Conservation (phyloP, 2,797 vertebrate species). For the Cygnus olor region DNA sequence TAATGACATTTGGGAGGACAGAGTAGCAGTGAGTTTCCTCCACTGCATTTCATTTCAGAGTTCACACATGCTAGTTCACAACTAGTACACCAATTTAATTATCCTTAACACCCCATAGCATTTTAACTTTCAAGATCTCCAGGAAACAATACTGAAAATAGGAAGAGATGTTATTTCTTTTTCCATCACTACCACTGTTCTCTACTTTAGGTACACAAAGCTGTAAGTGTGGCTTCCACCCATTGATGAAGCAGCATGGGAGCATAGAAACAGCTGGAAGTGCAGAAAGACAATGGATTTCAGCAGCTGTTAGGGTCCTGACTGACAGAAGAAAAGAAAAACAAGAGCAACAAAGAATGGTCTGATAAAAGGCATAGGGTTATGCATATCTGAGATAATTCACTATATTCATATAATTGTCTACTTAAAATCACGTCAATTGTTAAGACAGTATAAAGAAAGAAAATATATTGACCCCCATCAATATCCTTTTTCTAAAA, state of each 20-base stretch:
- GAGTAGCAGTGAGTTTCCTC: neutral
- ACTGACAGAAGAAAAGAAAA: neutral
- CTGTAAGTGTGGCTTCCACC: neutral
- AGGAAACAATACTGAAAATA: neutral
- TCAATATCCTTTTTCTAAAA: neutral
- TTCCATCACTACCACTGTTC: neutral
- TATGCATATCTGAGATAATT: fast-evolving
- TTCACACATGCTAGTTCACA: neutral
- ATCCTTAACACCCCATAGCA: fast-evolving
- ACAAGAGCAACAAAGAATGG: neutral
- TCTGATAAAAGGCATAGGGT: neutral
- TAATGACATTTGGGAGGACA: neutral
- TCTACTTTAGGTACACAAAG: neutral
- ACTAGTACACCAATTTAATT: neutral
- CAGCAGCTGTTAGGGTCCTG: neutral
- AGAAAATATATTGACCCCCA: neutral
- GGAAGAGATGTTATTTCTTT: neutral
- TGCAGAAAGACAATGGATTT: neutral
- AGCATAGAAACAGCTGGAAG: neutral
- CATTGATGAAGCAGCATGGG: neutral
- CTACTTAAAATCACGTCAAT: neutral
- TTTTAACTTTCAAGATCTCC: neutral
- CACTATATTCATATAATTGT: neutral
- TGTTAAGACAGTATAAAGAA: neutral
- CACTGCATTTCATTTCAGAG: neutral